A percentile compares a stretch with the other conserved stretches of the same genome.
These are phyloP conservation scores for Spatulosminthurus flaviceps DNA, from an alignment of 2,888 invertebrate species.

Conservation along the genomic window DNA sequence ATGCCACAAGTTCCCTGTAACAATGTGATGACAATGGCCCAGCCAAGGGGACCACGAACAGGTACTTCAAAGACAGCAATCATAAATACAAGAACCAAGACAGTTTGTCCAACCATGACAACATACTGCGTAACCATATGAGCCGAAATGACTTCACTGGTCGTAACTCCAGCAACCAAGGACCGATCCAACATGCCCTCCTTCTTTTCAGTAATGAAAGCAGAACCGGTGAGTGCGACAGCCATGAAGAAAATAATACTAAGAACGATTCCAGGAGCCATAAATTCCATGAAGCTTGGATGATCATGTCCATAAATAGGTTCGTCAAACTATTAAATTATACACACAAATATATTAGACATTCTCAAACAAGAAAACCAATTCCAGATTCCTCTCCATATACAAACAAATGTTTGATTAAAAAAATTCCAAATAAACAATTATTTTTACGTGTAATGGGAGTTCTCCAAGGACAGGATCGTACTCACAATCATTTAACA, in stretches of 20 bases:
- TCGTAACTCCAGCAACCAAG: conserved; percentile 91
- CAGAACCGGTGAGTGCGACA: conserved; percentile 91
- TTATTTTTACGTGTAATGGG: conserved; percentile 53
- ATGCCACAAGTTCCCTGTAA: conserved; percentile 94
- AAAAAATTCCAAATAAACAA: neutral
- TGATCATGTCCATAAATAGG: conserved; percentile 89
- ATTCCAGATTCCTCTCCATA: no score
- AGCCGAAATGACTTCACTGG: conserved; percentile 90
- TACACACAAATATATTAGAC: conserved; percentile 22
- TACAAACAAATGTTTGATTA: no score
- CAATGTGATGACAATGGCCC: conserved; percentile 85
- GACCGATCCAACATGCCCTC: conserved; percentile 91
- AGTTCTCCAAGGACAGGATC: conserved; percentile 64
- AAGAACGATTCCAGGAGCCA: conserved; percentile 71
- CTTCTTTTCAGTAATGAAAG: conserved; percentile 88
- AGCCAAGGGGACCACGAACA: conserved; percentile 85
- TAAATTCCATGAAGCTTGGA: conserved; percentile 94
- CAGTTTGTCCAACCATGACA: conserved; percentile 93
- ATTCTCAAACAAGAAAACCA: neutral
- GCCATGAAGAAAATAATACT: conserved; percentile 97
- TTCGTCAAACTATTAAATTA: conserved; percentile 75
- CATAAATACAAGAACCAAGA: conserved; percentile 89
- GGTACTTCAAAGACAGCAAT: conserved; percentile 89
- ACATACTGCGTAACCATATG: conserved; percentile 95
- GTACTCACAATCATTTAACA: conserved; percentile 75